Conservation (phyloP, 2,113 vertebrate species). For the Dromiciops gliroides region DNA sequence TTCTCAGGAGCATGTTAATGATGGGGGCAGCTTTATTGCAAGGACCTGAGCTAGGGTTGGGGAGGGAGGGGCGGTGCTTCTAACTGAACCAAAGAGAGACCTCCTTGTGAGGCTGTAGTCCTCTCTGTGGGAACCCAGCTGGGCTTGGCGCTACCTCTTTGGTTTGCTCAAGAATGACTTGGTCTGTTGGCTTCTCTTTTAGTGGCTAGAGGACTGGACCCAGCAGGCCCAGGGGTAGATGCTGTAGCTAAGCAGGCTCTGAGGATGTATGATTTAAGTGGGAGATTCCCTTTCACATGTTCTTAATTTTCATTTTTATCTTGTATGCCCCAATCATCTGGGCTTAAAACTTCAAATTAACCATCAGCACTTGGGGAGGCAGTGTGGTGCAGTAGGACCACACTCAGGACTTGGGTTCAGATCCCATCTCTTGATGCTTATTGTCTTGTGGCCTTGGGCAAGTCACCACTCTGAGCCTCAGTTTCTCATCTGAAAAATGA, state of each 20-base stretch:
- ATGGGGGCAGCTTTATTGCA: background rate
- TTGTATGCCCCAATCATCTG: background rate
- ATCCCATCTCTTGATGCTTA: background rate
- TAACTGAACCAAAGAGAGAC: background rate
- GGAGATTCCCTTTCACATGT: background rate
- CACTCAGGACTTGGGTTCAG: background rate
- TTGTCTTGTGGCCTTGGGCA: too few species aligned
- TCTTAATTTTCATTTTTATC: background rate
- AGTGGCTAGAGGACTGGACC: background rate
- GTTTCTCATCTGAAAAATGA: background rate
- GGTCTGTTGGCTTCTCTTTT: background rate
- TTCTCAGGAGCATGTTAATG: constrained; percentile 62
- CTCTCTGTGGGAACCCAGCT: background rate
- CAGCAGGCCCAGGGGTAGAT: background rate
- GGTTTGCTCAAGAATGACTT: background rate
- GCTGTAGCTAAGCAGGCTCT: background rate
- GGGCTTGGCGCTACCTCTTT: background rate
- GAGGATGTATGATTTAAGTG: background rate
- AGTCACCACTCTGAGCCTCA: background rate
- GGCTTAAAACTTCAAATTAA: background rate
- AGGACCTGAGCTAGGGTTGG: background rate
- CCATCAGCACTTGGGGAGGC: background rate
- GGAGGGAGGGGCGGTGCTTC: background rate
- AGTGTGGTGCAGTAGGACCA: background rate
- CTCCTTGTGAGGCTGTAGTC: background rate